Evolutionary conservation across 2,113 vertebrate genomes (phyloP).

Genomic region (Semicossyphus pulcher): DNA sequence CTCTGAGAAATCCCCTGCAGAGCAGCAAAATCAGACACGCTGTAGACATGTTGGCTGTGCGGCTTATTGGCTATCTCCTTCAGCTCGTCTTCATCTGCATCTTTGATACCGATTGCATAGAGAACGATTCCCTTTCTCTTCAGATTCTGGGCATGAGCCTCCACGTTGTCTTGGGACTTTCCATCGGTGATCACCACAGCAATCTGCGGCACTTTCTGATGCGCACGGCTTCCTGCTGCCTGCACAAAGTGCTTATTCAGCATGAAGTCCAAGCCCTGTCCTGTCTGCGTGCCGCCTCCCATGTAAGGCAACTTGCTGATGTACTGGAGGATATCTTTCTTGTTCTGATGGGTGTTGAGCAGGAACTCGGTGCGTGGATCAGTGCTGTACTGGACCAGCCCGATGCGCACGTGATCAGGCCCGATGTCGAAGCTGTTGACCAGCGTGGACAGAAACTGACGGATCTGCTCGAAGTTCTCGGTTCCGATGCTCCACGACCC

Average conservation of each 20-base stretch:
- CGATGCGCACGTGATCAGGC: slow-evolving; percentile 86
- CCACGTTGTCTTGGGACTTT: slow-evolving; percentile 70
- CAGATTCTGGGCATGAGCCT: slow-evolving; percentile 79
- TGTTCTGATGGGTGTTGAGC: slow-evolving; percentile 85
- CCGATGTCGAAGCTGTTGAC: slow-evolving; percentile 87
- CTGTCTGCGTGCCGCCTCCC: slow-evolving; percentile 86
- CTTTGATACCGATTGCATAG: slow-evolving; percentile 89
- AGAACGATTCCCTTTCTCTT: slow-evolving; percentile 80
- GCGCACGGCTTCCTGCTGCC: slow-evolving; percentile 87
- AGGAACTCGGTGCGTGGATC: slow-evolving; percentile 88
- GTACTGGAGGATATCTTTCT: slow-evolving; percentile 83
- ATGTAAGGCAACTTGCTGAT: slow-evolving; percentile 84
- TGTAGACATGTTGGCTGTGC: slow-evolving; percentile 74
- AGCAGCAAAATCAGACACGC: slow-evolving; percentile 71
- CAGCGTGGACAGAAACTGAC: slow-evolving; percentile 89
- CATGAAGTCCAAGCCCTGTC: slow-evolving; percentile 88
- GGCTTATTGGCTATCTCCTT: slow-evolving; percentile 79
- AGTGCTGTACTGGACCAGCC: slow-evolving; percentile 90
- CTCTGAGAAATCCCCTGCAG: slow-evolving; percentile 80
- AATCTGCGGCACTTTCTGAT: slow-evolving; percentile 70
- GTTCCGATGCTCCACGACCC: slow-evolving; percentile 90
- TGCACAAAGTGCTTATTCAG: slow-evolving; percentile 85
- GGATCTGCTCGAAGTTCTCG: slow-evolving; percentile 89
- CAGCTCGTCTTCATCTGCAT: slow-evolving; percentile 82
- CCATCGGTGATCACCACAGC: slow-evolving; percentile 74